Conservation (phyloP, 2,113 vertebrate species). For the Chiloscyllium plagiosum region DNA sequence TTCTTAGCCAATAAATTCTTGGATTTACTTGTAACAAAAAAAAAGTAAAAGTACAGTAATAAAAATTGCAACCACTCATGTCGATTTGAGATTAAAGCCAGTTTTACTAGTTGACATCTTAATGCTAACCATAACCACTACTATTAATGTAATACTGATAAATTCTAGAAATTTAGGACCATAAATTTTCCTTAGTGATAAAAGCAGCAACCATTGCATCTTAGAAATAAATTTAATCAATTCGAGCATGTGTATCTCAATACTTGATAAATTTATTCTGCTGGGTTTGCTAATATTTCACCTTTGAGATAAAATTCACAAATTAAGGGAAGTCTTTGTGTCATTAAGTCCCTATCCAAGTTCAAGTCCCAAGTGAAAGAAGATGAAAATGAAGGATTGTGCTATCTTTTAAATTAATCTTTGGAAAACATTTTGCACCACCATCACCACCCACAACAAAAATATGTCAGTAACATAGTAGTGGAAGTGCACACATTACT, state of each 20-base stretch:
- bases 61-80: not conserved
- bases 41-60: too few species aligned
- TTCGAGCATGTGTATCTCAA: too few species aligned
- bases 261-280: not conserved
- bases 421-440: not conserved
- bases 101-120: not conserved
- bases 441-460: not conserved
- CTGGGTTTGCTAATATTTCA: not conserved
- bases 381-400: not conserved
- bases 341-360: not conserved
- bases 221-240: too few species aligned
- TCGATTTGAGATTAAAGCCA: not conserved
- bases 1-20: not conserved
- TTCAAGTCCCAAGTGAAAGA: not conserved
- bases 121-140: not conserved
- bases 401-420: not conserved
- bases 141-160: too few species aligned
- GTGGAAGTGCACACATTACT: not conserved
- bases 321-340: not conserved
- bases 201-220: too few species aligned
- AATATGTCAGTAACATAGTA: not conserved
- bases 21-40: not conserved
- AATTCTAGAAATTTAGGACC: too few species aligned
- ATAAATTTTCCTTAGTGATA: too few species aligned
- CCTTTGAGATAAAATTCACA: not conserved